Base-by-base conservation (phyloP, 2,888 invertebrate genomes). In the Fragum whitleyi region DNA sequence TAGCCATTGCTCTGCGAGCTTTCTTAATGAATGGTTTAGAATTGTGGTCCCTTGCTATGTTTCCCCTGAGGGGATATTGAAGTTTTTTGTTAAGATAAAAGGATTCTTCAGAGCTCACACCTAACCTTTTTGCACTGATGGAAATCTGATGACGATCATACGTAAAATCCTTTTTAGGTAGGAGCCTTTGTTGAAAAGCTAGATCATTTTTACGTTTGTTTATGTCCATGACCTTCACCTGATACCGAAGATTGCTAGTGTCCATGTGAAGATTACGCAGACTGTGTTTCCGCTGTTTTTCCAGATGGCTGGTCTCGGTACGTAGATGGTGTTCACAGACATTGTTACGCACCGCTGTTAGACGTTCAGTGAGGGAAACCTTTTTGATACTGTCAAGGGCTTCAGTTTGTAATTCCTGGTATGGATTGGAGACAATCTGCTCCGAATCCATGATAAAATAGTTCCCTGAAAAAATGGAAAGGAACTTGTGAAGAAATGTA, bases 391-490 rank as follows among this genome's bases (percentile, higher is more conserved):
- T 80, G 53, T 87, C 84, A 32, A 88, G 73, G 6, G 89, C 90
- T 59, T 90, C 91, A 9, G 85, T 77, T 72, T 90, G 89, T 73
- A 90, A 80, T 53, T 90, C 90, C 68, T 88, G 86, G 80, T 89
- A 90, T 7, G 92, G 90, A 65, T 90, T 91, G 74, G 88, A 89
- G 62, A 90, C 87, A 65, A 91, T 87, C 79, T 89, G 88, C 79
- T 92, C 92, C 29, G 91, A 86, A 81, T 92, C 92, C 91, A 92
- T 90, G 76, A 92, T 91, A 82, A 92, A 92, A 80, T 85, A 91
- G 85, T 92, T 91, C 26, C 92, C 92, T 92, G 89, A 16, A 88
- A 86, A 39, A 29, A 81, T 16, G 2, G 1, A 32, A 1, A 67
- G 47, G 23, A 19, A 39, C n/a, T n/a, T n/a, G n/a, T n/a, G n/a